Evolutionary conservation across 2,113 vertebrate genomes (phyloP).

Genomic region (Protobothrops mucrosquamatus): DNA sequence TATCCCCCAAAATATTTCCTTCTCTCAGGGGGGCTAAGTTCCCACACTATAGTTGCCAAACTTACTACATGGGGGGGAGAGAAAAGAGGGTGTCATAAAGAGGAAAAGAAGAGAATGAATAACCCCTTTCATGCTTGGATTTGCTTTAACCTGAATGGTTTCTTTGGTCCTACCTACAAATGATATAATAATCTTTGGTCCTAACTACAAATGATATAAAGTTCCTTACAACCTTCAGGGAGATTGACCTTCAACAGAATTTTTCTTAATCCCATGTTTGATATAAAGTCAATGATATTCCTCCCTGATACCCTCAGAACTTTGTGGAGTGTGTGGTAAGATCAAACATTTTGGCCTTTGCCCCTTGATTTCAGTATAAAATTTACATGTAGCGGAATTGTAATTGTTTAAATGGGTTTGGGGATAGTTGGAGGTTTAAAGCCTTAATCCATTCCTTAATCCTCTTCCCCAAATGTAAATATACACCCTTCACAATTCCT

Average conservation of each 20-base stretch:
- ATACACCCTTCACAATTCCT: not conserved
- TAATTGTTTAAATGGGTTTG: not conserved
- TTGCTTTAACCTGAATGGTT: not conserved
- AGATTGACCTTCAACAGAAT: not conserved
- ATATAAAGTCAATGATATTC: not conserved
- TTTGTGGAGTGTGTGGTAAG: not conserved
- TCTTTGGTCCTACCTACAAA: not conserved
- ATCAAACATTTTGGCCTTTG: not conserved
- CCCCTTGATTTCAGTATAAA: not conserved
- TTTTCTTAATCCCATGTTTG: not conserved
- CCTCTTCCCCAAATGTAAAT: not conserved
- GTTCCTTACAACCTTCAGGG: not conserved
- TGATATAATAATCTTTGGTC: not conserved
- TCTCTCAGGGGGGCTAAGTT: too few relatives aligned
- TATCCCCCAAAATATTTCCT: too few relatives aligned
- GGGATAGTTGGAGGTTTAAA: not conserved
- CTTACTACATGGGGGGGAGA: not conserved
- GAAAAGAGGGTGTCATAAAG: not conserved
- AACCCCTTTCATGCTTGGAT: not conserved
- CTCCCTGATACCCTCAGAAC: not conserved
- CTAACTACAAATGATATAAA: not conserved
- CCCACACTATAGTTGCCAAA: not conserved
- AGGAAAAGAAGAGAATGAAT: not conserved
- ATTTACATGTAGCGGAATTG: not conserved
- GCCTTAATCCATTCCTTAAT: not conserved